phyloP scores from a whole-genome alignment of 2,113 vertebrate species.

The Delphinapterus leucas region DNA sequence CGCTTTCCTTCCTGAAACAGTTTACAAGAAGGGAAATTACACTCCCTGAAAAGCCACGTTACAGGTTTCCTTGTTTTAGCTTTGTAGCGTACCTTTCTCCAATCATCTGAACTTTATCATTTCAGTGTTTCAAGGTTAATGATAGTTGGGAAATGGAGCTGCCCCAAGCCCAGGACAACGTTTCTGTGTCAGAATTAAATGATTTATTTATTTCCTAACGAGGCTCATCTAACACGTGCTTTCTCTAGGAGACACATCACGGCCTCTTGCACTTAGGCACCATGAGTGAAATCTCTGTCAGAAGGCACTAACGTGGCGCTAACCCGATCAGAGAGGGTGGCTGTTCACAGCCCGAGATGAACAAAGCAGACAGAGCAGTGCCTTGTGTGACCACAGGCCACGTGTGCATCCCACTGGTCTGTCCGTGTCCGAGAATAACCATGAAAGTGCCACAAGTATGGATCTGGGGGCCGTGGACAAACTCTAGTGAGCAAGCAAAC shows the following conservation, averaged over 20 bases:
- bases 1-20: background rate
- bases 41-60: background rate
- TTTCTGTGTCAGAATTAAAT: background rate
- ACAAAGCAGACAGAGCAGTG: rapidly evolving
- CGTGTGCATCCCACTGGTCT: background rate
- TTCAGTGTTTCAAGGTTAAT: background rate
- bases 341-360: background rate
- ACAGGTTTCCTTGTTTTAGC: background rate
- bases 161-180: background rate
- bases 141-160: background rate
- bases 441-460: too few species aligned
- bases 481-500: background rate
- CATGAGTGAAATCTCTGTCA: background rate
- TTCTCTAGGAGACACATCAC: background rate
- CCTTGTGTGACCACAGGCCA: background rate
- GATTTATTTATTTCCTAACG: background rate
- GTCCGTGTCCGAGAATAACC: rapidly evolving
- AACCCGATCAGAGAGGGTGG: background rate
- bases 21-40: background rate
- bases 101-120: background rate
- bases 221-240: background rate
- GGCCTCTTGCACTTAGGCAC: background rate
- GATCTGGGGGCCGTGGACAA: background rate
- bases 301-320: background rate
- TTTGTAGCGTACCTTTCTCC: background rate